phyloP scores from a whole-genome alignment of 2,888 invertebrate genomes.

The Parapristionchus giblindavisi region DNA sequence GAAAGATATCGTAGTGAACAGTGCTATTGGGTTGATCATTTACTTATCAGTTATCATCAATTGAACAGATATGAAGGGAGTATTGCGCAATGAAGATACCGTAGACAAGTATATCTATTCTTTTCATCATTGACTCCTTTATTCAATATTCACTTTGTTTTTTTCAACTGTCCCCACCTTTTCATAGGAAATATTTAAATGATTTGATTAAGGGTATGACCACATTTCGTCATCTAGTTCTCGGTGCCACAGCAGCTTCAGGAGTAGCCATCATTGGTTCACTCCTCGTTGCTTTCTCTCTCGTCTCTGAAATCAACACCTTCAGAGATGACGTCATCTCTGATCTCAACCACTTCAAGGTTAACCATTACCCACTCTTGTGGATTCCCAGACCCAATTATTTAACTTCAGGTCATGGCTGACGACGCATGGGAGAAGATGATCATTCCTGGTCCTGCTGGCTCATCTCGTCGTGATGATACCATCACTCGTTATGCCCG shows the following conservation, averaged over 20 bases:
- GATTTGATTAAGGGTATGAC: too few species aligned
- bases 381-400: neutral
- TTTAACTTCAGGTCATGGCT: slow-evolving; percentile 39
- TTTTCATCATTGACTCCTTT: too few species aligned
- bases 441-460: slow-evolving; percentile 34
- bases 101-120: too few species aligned
- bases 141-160: too few species aligned
- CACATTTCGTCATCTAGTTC: slow-evolving; percentile 37
- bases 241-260: slow-evolving; percentile 27
- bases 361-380: neutral
- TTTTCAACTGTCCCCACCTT: too few species aligned
- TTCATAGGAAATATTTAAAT: too few species aligned
- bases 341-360: slow-evolving; percentile 24
- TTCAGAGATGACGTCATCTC: slow-evolving; percentile 24
- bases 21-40: too few species aligned
- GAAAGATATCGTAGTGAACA: too few species aligned
- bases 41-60: too few species aligned
- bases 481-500: neutral
- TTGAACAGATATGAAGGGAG: too few species aligned
- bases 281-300: slow-evolving; percentile 18
- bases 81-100: too few species aligned
- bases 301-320: slow-evolving; percentile 32
- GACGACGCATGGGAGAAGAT: slow-evolving; percentile 51
- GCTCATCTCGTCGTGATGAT: neutral
- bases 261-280: slow-evolving; percentile 22